Evolutionary conservation across 2,888 invertebrate species (phyloP).

Genomic region (Tenthredo mesomela): DNA sequence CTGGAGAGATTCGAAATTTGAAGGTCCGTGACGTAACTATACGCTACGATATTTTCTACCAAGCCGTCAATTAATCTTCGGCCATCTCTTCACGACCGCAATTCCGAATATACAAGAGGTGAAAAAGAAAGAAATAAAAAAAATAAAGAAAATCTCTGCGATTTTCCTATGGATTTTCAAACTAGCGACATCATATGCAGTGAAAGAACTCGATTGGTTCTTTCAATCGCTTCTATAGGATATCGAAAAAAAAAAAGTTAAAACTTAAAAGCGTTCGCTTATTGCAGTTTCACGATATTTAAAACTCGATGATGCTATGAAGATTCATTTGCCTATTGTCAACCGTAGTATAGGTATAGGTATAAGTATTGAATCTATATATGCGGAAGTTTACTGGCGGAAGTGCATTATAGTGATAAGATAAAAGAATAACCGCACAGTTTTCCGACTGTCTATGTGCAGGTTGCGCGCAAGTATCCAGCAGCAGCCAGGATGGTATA

Average conservation of each 20-base stretch:
- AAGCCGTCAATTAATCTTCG: background rate
- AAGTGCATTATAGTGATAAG: conserved; percentile 51
- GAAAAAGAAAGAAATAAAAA: too few species aligned
- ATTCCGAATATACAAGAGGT: background rate
- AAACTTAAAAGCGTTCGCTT: background rate
- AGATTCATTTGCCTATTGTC: background rate
- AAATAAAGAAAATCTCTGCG: background rate
- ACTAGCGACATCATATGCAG: background rate
- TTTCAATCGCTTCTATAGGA: background rate
- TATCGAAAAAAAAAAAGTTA: background rate
- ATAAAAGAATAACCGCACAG: background rate
- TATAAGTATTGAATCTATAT: background rate
- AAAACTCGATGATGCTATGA: background rate
- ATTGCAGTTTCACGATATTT: background rate
- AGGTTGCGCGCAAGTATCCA: conserved; percentile 2
- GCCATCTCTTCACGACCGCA: background rate
- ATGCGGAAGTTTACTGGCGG: conserved; percentile 61
- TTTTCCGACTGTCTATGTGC: background rate
- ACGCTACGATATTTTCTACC: background rate
- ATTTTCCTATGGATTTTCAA: background rate
- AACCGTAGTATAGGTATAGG: background rate
- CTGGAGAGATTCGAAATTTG: conserved; percentile 26
- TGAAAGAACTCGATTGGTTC: background rate
- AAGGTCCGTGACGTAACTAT: conserved; percentile 12
- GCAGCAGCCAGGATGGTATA: background rate